Conservation (phyloP, 2,113 vertebrate species). For the Engraulis encrasicolus region DNA sequence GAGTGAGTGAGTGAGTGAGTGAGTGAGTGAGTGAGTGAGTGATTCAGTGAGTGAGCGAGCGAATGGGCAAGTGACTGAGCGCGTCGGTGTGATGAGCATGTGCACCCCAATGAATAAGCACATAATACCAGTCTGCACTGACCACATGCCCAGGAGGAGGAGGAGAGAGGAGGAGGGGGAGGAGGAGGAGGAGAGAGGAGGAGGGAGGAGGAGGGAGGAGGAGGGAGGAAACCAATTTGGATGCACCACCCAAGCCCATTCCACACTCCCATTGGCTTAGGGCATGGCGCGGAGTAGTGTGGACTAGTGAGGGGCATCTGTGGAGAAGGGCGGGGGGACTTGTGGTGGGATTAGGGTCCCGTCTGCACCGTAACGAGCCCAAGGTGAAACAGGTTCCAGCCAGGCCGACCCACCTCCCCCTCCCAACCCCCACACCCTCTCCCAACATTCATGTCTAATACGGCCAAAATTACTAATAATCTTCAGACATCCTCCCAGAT, state of each 20-base stretch:
- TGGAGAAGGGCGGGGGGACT: conserved; percentile 67
- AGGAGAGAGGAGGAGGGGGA: not conserved
- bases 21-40: no score
- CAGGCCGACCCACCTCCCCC: conserved; percentile 58
- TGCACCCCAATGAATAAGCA: not conserved
- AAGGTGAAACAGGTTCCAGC: conserved; percentile 65
- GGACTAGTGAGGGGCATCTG: conserved; percentile 58
- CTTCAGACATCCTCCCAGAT: conserved; percentile 79
- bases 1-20: no score
- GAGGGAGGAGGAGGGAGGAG: not conserved
- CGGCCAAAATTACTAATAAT: conserved; percentile 81
- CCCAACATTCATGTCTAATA: conserved; percentile 75
- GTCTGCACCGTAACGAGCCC: conserved; percentile 69
- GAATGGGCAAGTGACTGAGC: no score
- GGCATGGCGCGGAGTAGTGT: conserved; percentile 49
- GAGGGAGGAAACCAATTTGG: conserved; percentile 39
- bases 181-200: conserved; percentile 30
- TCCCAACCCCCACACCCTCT: conserved; percentile 53
- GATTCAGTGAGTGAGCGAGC: no score
- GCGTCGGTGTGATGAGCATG: not conserved
- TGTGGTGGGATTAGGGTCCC: conserved; percentile 68
- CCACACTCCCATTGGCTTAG: conserved; percentile 58
- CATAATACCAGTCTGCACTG: conserved; percentile 1
- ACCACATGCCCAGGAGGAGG: not conserved
- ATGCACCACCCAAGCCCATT: conserved; percentile 52